phyloP scores from a whole-genome alignment of 2,113 vertebrate species.

The Hydrochoerus hydrochaeris region DNA sequence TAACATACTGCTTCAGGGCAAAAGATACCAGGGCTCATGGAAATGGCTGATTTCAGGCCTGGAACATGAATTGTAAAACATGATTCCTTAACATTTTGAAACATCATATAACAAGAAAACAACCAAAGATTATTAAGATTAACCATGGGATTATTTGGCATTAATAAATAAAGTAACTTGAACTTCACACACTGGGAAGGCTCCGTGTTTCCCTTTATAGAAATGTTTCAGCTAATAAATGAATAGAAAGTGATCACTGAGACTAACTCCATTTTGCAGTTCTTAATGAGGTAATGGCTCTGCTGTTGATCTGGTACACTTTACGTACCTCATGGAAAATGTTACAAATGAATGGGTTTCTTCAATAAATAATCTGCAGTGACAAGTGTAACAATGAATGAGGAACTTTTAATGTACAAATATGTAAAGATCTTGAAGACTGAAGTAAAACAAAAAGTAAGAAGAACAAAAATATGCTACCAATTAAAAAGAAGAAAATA shows the following conservation, averaged over 20 bases:
- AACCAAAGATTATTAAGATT: background rate
- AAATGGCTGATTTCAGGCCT: background rate
- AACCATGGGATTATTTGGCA: background rate
- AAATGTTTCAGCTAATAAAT: background rate
- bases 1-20: background rate
- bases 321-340: background rate
- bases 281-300: background rate
- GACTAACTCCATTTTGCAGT: background rate
- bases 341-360: background rate
- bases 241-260: background rate
- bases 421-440: background rate
- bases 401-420: background rate
- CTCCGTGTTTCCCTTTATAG: background rate
- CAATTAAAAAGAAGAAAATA: background rate
- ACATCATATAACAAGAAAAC: background rate
- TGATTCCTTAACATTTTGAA: background rate
- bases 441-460: background rate
- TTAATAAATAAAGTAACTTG: background rate
- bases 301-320: too few species aligned
- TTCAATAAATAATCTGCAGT: background rate
- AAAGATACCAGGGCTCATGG: background rate
- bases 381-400: background rate
- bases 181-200: too few species aligned
- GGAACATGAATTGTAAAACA: background rate
- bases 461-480: background rate